These are phyloP conservation scores for Oriolus oriolus DNA, from an alignment of 2,113 vertebrate genomes.

Conservation along the genomic window DNA sequence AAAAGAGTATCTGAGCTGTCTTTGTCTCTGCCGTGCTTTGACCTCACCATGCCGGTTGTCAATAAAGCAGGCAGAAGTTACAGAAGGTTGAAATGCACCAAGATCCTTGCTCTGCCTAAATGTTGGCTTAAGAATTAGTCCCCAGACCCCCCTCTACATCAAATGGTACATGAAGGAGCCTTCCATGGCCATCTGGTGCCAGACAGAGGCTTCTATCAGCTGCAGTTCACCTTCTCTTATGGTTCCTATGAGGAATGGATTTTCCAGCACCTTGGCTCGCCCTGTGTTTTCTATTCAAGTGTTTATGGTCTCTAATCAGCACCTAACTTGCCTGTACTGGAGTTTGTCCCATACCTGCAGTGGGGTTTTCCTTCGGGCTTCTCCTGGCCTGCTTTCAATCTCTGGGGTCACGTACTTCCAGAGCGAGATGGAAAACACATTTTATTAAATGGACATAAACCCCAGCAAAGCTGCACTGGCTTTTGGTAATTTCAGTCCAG, in stretches of 20 bases:
- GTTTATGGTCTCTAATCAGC: conserved; percentile 57
- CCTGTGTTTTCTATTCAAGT: neutral
- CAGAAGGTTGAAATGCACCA: neutral
- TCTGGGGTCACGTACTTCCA: neutral
- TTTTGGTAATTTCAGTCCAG: neutral
- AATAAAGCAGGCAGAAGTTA: neutral
- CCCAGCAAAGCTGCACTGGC: neutral
- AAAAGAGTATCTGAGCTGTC: neutral
- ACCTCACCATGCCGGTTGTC: neutral
- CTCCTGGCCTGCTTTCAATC: conserved; percentile 46
- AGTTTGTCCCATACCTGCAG: neutral
- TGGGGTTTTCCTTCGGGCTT: neutral
- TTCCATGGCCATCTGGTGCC: neutral
- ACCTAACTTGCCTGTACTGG: neutral
- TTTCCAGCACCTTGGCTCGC: neutral
- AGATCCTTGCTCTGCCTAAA: neutral
- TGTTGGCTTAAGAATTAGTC: neutral
- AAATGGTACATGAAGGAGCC: neutral
- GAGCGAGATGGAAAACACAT: conserved; percentile 21
- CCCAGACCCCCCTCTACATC: neutral
- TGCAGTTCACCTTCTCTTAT: neutral
- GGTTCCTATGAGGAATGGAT: neutral
- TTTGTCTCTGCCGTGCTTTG: neutral
- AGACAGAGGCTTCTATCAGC: neutral
- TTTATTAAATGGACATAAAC: neutral